Evolutionary conservation across 2,888 invertebrate genomes (phyloP), one percentile per base, ranked within the genome.

Genomic region (Dendrolimus pini): DNA sequence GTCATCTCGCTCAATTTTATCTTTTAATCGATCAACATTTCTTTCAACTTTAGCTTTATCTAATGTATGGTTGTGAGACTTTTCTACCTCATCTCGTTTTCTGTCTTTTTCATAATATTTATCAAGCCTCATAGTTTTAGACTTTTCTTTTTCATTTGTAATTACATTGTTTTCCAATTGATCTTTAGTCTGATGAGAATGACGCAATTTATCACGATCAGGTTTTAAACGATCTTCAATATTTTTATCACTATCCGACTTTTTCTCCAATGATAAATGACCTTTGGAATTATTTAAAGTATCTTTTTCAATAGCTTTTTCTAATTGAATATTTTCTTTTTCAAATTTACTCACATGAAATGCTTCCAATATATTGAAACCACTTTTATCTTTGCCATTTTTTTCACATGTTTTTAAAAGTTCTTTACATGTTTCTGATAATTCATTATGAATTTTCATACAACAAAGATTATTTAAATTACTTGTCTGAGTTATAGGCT

Each of bases 251-350:
- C 77, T 81, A 57, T 85, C 82, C 69, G 72, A 61, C 67, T 55
- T 58, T 65, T 75, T 83, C 66, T 78, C 77, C 55, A 78, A 75
- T 56, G 67, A 52, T 61, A 72, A 56, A 74, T 71, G 60, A 71
- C 73, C 58, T 70, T 69, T 65, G 63, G 74, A 54, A 57, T 65
- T 66, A 64, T 59, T 68, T 58, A 62, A 55, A 59, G 78, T 75
- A 52, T 88, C 85, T 62, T 85, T 89, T 53, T 87, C 88, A 54
- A 75, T 64, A 56, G 73, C 64, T 70, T 85, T 85, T 59, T 87
- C 90, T 61, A 82, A 81, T 63, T 91, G 85, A 41, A 89, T 81
- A 65, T 91, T 87, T 67, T 92, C 92, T 69, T 91, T 89, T 70
- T 84, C 82, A 58, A 72, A 62, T 67, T 82, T 82, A 14, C 75